Evolutionary conservation across 2,797 vertebrate species (phyloP).

Genomic region (Odontamblyopus lacepedii): DNA sequence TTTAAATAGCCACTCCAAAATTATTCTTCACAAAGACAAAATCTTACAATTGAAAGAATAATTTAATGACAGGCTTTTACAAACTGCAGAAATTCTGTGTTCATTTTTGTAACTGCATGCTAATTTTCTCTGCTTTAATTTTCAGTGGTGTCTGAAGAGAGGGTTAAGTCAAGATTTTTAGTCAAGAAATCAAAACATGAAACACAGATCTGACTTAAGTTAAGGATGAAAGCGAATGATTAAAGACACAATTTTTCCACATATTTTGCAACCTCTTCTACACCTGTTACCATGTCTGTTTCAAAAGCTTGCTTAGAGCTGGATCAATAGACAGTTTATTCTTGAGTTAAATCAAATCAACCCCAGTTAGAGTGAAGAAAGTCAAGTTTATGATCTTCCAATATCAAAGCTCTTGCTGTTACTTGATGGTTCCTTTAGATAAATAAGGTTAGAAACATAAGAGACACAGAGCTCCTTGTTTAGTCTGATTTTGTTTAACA

Average conservation of each 20-base stretch:
- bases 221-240: slow-evolving; percentile 2
- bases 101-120: background rate
- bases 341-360: background rate
- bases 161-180: background rate
- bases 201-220: background rate
- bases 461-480: background rate
- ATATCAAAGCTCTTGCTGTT: background rate
- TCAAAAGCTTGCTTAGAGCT: background rate
- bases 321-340: background rate
- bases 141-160: background rate
- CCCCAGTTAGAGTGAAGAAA: background rate
- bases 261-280: background rate
- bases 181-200: slow-evolving; percentile 1
- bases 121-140: background rate
- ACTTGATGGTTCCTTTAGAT: background rate
- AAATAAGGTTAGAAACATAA: background rate
- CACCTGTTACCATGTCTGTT: background rate
- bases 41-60: background rate
- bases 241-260: background rate
- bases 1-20: slow-evolving; percentile 13
- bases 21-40: background rate
- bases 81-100: background rate
- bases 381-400: slow-evolving; percentile 1
- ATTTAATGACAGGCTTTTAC: background rate
- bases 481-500: background rate